These are phyloP conservation scores for Drosophila rufa DNA, from an alignment of 1,140 invertebrate species.

Conservation along the genomic window DNA sequence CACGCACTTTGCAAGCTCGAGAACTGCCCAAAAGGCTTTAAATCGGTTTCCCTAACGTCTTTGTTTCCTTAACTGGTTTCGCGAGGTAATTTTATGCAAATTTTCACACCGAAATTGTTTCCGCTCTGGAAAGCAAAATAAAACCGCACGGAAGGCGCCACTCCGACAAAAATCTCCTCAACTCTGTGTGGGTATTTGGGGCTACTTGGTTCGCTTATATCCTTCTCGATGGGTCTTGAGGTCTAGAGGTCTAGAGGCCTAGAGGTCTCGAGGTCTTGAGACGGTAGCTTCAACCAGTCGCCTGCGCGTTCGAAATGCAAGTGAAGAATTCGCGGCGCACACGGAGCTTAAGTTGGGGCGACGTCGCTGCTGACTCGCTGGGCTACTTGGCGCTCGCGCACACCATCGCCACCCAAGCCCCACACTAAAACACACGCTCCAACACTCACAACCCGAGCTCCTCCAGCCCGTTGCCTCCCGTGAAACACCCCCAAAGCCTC, in stretches of 20 bases:
- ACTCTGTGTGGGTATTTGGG: slow-evolving; percentile 26
- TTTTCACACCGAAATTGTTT: slow-evolving; percentile 55
- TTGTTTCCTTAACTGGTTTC: slow-evolving; percentile 7
- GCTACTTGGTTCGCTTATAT: slow-evolving; percentile 4
- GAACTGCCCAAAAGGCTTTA: slow-evolving; percentile 45
- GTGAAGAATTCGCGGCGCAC: slow-evolving; percentile 78
- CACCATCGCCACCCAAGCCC: slow-evolving; percentile 24
- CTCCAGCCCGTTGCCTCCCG: neutral
- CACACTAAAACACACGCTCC: neutral
- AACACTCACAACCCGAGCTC: neutral
- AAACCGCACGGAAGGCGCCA: slow-evolving; percentile 48
- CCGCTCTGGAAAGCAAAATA: slow-evolving; percentile 39
- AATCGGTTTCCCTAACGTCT: slow-evolving; percentile 23
- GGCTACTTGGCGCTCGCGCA: slow-evolving; percentile 65
- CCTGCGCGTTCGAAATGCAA: slow-evolving; percentile 78
- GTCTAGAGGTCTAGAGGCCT: slow-evolving; percentile 21
- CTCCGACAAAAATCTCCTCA: slow-evolving; percentile 40
- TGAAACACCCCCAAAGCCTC: neutral
- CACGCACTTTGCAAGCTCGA: slow-evolving; percentile 54
- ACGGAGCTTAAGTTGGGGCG: slow-evolving; percentile 77
- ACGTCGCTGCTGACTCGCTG: slow-evolving; percentile 43
- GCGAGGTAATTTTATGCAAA: slow-evolving; percentile 56
- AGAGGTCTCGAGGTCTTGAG: slow-evolving; percentile 12
- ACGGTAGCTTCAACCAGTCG: slow-evolving; percentile 61
- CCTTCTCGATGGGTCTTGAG: slow-evolving; percentile 7